Evolutionary conservation across 1,140 invertebrate genomes (phyloP).

Genomic region (Penaeus chinensis): DNA sequence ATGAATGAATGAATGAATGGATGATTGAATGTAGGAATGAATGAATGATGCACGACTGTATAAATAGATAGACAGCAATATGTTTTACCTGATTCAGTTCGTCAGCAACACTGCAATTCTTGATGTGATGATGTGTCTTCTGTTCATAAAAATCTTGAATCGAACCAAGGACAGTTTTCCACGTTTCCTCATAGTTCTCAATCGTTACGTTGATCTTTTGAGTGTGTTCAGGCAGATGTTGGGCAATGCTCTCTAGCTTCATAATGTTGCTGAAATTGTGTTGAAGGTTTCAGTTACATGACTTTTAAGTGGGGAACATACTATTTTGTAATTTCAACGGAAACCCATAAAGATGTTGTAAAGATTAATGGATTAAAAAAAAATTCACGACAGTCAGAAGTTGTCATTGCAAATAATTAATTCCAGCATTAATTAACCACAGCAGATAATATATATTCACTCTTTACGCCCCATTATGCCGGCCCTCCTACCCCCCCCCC

Average conservation of each 20-base stretch:
- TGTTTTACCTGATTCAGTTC: slow-evolving; percentile 59
- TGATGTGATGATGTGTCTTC: slow-evolving; percentile 58
- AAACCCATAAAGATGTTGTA: too few species aligned
- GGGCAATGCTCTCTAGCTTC: slow-evolving; percentile 46
- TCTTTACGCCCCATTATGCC: too few species aligned
- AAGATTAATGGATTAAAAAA: too few species aligned
- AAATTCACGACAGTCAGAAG: too few species aligned
- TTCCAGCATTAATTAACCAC: too few species aligned
- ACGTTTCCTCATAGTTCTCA: slow-evolving; percentile 55
- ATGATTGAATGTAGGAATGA: too few species aligned
- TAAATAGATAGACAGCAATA: neutral
- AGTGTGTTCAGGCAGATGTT: slow-evolving; percentile 21
- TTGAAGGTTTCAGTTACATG: neutral
- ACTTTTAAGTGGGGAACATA: too few species aligned
- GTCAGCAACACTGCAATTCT: slow-evolving; percentile 59
- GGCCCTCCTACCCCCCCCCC: too few species aligned
- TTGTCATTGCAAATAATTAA: too few species aligned
- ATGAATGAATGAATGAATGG: too few species aligned
- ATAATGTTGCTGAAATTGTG: slow-evolving; percentile 46
- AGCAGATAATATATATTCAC: too few species aligned
- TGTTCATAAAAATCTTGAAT: slow-evolving; percentile 48
- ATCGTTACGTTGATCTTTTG: slow-evolving; percentile 37
- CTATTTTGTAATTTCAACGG: too few species aligned
- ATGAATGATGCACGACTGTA: neutral
- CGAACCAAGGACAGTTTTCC: slow-evolving; percentile 7